phyloP scores from a whole-genome alignment of 2,113 vertebrate species.

The Rhinoptilus africanus region DNA sequence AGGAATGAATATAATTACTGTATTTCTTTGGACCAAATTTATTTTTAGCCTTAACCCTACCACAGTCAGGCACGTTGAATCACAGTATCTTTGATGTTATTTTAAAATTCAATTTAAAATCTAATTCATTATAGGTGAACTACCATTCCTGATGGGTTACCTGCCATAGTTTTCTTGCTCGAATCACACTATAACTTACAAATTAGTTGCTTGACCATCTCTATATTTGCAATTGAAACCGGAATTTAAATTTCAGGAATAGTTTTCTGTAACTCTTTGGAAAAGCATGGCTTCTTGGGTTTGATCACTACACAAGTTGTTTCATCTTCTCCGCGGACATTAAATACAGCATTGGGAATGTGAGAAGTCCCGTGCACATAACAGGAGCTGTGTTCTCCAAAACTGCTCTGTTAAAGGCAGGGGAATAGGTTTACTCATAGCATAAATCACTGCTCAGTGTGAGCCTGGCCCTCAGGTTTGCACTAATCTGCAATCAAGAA shows the following conservation, averaged over 20 bases:
- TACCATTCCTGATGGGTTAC: background rate
- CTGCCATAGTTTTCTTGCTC: background rate
- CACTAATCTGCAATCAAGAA: background rate
- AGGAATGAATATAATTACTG: background rate
- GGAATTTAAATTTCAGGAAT: background rate
- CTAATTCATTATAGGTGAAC: background rate
- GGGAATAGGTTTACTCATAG: background rate
- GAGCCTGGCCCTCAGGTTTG: background rate
- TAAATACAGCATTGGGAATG: accelerated
- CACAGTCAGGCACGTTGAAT: background rate
- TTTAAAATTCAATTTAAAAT: background rate
- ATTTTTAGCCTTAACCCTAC: background rate
- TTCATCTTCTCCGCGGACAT: accelerated
- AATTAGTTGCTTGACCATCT: background rate
- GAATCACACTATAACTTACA: background rate
- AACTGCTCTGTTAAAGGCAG: background rate
- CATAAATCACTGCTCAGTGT: background rate
- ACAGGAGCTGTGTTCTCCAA: background rate
- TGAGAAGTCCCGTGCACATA: background rate
- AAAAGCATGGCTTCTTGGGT: background rate
- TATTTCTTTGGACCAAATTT: background rate
- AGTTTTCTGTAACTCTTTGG: background rate
- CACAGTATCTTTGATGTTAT: background rate
- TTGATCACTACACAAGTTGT: background rate
- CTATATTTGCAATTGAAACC: background rate